Evolutionary conservation across 1,140 invertebrate species (phyloP).

Genomic region (Eubasilissa regina): DNA sequence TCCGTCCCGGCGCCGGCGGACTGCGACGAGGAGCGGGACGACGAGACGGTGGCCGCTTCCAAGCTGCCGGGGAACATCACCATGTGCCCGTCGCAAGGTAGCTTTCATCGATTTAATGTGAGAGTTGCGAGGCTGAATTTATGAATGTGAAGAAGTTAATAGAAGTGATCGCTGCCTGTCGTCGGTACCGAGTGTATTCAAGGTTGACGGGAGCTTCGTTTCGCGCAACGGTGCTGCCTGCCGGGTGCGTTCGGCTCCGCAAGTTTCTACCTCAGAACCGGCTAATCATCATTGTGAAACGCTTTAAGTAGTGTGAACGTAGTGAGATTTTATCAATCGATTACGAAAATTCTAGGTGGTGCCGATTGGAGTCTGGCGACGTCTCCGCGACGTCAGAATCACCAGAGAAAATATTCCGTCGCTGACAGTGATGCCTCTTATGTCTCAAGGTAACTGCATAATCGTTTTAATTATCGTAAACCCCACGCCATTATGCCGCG

Average conservation of each 20-base stretch:
- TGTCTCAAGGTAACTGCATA: constrained; percentile 67
- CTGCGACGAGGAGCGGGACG: constrained; percentile 65
- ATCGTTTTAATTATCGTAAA: too few species aligned
- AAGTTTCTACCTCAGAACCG: too few species aligned
- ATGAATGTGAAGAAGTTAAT: too few species aligned
- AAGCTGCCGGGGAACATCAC: constrained; percentile 71
- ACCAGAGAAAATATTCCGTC: constrained; percentile 63
- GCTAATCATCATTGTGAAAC: too few species aligned
- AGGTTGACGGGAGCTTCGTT: too few species aligned
- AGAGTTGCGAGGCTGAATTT: too few species aligned
- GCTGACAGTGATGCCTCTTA: constrained; percentile 70
- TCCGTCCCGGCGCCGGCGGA: constrained; percentile 61
- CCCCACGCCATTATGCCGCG: too few species aligned
- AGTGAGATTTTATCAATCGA: background rate
- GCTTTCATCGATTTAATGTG: background rate
- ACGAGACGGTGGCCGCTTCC: constrained; percentile 63
- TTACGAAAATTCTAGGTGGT: constrained; percentile 60
- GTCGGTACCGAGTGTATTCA: too few species aligned
- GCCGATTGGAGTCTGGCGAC: constrained; percentile 66
- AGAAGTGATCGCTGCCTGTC: too few species aligned
- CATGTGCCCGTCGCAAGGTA: constrained; percentile 67
- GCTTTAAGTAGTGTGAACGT: too few species aligned
- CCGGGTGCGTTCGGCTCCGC: too few species aligned
- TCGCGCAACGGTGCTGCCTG: too few species aligned
- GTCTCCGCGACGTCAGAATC: constrained; percentile 59